These are phyloP conservation scores for Dipodomys spectabilis DNA, from an alignment of 2,113 vertebrate genomes.

Conservation along the genomic window DNA sequence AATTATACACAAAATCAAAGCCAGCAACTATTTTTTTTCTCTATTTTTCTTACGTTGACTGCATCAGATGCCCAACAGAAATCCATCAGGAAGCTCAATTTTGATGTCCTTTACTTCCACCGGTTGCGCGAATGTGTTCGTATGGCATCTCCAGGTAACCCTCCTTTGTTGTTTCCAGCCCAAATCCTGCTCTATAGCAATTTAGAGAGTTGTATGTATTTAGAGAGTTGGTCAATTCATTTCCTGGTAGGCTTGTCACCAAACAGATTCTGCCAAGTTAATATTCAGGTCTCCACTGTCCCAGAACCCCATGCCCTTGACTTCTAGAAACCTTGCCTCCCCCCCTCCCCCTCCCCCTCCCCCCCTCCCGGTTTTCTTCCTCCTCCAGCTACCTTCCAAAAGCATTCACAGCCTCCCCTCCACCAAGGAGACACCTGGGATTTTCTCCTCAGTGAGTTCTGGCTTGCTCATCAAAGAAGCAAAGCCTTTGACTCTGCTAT, in stretches of 20 bases:
- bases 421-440: too few species aligned
- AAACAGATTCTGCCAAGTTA: not conserved
- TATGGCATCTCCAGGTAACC: too few species aligned
- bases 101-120: not conserved
- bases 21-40: not conserved
- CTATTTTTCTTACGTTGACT: not conserved
- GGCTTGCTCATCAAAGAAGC: not conserved
- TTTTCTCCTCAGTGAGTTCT: not conserved
- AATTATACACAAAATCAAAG: not conserved
- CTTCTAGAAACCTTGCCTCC: not conserved
- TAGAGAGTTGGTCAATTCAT: not conserved
- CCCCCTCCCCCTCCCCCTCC: accelerated
- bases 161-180: not conserved
- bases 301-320: not conserved
- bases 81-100: not conserved
- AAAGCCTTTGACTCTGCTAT: not conserved
- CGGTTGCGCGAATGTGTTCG: not conserved
- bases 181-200: not conserved
- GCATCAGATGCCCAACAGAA: not conserved
- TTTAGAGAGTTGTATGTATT: not conserved
- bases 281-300: not conserved
- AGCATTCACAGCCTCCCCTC: not conserved
- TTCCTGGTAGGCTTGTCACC: not conserved
- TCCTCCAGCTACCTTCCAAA: not conserved
- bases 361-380: not conserved